These are phyloP conservation scores for Pelecanus crispus DNA, from an alignment of 2,113 vertebrate genomes.

Conservation along the genomic window DNA sequence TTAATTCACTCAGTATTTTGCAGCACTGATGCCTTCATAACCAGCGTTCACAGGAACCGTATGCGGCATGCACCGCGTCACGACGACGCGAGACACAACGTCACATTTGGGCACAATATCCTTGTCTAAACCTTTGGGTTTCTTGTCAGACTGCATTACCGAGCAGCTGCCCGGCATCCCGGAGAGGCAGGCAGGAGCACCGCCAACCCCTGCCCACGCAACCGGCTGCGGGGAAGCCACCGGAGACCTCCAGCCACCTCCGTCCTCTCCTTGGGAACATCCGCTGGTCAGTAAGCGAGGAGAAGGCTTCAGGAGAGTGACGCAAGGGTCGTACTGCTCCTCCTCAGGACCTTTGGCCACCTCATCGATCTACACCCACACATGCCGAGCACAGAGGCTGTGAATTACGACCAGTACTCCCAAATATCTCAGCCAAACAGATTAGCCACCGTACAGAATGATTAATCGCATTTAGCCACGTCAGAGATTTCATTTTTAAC, in stretches of 20 bases:
- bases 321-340: neutral
- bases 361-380: neutral
- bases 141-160: neutral
- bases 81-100: rapidly evolving
- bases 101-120: neutral
- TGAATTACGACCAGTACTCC: neutral
- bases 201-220: rapidly evolving
- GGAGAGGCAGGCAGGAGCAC: neutral
- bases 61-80: neutral
- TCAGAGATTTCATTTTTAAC: neutral
- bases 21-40: neutral
- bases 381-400: neutral
- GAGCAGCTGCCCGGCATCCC: rapidly evolving
- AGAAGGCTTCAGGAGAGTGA: neutral
- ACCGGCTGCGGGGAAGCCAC: neutral
- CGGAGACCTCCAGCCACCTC: neutral
- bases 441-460: neutral
- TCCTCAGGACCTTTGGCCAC: neutral
- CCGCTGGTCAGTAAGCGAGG: neutral
- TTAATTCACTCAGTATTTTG: neutral
- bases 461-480: rapidly evolving
- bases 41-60: neutral
- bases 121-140: neutral
- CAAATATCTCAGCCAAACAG: neutral
- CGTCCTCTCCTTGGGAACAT: neutral